Percentiles rank a stretch among this genome's conserved stretches.
phyloP scores from a whole-genome alignment of 2,113 vertebrate genomes.

The Hypanus sabinus region DNA sequence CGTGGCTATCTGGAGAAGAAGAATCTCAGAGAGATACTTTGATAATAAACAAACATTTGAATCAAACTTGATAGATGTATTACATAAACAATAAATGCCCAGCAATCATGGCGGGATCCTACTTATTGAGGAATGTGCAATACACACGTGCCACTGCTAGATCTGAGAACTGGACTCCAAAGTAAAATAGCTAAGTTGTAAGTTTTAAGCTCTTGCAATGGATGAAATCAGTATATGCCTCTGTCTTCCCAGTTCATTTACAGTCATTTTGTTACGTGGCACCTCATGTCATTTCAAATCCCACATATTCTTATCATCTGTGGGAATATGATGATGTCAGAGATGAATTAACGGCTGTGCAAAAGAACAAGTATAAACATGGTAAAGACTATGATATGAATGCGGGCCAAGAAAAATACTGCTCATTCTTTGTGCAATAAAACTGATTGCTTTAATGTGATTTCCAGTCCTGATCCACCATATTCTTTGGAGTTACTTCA shows the following conservation, averaged over 20 bases:
- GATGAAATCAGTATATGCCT: background rate
- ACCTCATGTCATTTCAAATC: background rate
- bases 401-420: background rate
- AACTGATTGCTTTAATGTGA: background rate
- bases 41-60: too few species aligned
- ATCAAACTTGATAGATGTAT: too few species aligned
- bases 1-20: too few species aligned
- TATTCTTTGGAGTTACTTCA: background rate
- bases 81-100: too few species aligned
- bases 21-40: too few species aligned
- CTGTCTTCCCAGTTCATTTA: background rate
- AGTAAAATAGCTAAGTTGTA: slow-evolving; percentile 37
- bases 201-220: background rate
- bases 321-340: background rate
- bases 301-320: background rate
- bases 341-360: background rate
- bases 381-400: background rate
- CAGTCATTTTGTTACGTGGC: background rate
- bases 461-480: background rate
- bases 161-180: background rate
- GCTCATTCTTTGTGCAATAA: background rate
- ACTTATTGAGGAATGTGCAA: too few species aligned
- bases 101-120: too few species aligned
- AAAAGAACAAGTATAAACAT: background rate
- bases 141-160: too few species aligned